A percentile compares a stretch with the other conserved stretches of the same genome.
Evolutionary conservation across 2,113 vertebrate species (phyloP).

Genomic region (Arenaria interpres): DNA sequence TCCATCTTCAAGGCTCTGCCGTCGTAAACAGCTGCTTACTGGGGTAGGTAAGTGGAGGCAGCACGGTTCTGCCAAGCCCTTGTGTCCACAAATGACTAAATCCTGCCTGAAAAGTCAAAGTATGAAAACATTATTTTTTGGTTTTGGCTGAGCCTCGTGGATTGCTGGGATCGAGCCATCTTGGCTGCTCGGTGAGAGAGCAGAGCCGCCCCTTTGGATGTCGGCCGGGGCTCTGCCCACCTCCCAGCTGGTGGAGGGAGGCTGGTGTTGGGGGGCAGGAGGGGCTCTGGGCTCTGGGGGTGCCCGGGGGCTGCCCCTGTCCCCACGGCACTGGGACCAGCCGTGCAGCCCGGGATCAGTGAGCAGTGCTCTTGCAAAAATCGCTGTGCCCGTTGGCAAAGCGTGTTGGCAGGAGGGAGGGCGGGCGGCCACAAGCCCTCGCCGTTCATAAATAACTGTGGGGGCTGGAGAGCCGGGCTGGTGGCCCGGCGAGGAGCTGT

Average conservation of each 20-base stretch:
- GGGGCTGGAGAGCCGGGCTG: neutral
- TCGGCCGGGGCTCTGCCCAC: neutral
- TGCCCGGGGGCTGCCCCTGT: neutral
- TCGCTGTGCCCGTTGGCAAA: neutral
- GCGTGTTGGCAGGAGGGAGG: neutral
- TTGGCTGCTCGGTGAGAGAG: neutral
- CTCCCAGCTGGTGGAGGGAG: neutral
- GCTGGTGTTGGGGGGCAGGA: rapidly evolving
- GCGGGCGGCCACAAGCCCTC: neutral
- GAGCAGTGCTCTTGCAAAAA: neutral
- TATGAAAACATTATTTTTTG: constrained; percentile 57
- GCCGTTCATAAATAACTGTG: neutral
- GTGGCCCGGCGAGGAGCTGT: neutral
- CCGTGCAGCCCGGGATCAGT: neutral
- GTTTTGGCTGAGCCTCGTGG: constrained; percentile 22
- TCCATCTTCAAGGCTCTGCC: neutral
- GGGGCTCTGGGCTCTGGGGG: neutral
- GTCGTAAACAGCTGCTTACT: neutral
- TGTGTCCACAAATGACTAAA: constrained; percentile 59
- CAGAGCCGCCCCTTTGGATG: neutral
- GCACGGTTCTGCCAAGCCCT: neutral
- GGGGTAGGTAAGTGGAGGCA: constrained; percentile 9
- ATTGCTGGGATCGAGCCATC: neutral
- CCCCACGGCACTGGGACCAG: rapidly evolving
- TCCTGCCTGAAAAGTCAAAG: constrained; percentile 50